A percentile compares a stretch with the other conserved stretches of the same genome.
These are phyloP conservation scores for Apodemus sylvaticus DNA, from an alignment of 2,113 vertebrate species.

Conservation along the genomic window DNA sequence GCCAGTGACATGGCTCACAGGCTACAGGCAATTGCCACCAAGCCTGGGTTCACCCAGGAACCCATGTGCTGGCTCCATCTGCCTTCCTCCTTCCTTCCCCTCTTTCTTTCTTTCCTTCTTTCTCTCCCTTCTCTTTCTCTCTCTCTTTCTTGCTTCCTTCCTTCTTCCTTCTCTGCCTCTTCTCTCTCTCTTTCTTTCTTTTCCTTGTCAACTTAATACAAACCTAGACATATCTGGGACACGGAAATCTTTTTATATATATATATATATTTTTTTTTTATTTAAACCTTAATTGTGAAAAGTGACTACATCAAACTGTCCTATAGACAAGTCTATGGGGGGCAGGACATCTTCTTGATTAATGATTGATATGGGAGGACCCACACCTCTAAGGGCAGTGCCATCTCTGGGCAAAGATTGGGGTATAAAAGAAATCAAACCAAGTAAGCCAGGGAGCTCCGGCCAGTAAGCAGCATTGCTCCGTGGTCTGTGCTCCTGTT, in stretches of 20 bases:
- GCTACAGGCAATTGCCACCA: too few relatives aligned
- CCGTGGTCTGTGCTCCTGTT: too few relatives aligned
- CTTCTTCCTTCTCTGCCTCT: too few relatives aligned
- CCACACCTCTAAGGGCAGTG: neutral
- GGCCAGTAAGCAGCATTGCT: neutral
- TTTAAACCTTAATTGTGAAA: neutral
- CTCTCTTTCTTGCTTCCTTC: too few relatives aligned
- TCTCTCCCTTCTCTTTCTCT: too few relatives aligned
- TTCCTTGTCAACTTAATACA: neutral
- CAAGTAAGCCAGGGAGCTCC: neutral
- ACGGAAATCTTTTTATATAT: neutral
- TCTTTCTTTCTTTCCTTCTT: neutral
- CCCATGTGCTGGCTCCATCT: neutral
- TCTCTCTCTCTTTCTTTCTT: fast-evolving
- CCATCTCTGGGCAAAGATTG: neutral
- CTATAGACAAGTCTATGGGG: neutral
- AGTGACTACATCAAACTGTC: neutral
- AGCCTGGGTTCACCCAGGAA: neutral
- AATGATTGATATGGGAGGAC: neutral
- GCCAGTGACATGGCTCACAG: too few relatives aligned
- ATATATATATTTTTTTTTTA: too few relatives aligned
- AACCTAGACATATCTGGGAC: neutral
- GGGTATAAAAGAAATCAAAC: neutral
- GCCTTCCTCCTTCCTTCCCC: neutral
- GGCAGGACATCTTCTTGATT: neutral